Base-by-base conservation (phyloP, 1,140 invertebrate species). In the Brachionus rubens region DNA sequence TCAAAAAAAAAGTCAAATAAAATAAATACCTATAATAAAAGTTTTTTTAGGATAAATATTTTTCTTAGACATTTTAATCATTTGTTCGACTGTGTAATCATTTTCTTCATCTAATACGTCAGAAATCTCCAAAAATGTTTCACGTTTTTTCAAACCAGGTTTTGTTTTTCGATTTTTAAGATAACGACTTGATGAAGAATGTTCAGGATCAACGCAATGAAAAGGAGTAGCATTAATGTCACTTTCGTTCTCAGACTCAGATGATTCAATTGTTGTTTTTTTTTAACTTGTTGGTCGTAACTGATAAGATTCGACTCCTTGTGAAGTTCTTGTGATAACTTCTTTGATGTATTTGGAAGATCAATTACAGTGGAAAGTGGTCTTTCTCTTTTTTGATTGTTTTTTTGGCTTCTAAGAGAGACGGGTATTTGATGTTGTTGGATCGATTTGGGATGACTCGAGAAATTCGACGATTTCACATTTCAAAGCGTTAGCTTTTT, bases 181-280 rank as follows among this genome's bases (percentile, higher is more conserved):
- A 59, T 33, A 30, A 30, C 33, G 10, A 59, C 30, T 59, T n/a
- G n/a, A n/a, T n/a, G n/a, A n/a, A n/a, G n/a, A n/a, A 12, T 1
- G 1, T 1, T 52, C 48, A 24, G 21, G 48, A 52, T 26, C 48
- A 52, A 3, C 24, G 24, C n/a, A n/a, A n/a, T n/a, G n/a, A n/a
- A n/a, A n/a, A n/a, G n/a, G n/a, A n/a, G n/a, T n/a, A n/a, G n/a
- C n/a, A n/a, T n/a, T n/a, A n/a, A n/a, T n/a, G n/a, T n/a, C n/a
- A n/a, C n/a, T n/a, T n/a, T n/a, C n/a, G n/a, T n/a, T n/a, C n/a
- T 33, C 26, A 30, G 28, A 59, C 16, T 33, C 14, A 30, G 54
- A 30, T 59, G 54, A 59, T 36, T 59, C 54, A 12, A 59, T 59
- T 16, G 33, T 14, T 30, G 54, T 9, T 30, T 59, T 59, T 59